Evolutionary conservation across 2,113 vertebrate species (phyloP).

Genomic region (Sceloporus undulatus): DNA sequence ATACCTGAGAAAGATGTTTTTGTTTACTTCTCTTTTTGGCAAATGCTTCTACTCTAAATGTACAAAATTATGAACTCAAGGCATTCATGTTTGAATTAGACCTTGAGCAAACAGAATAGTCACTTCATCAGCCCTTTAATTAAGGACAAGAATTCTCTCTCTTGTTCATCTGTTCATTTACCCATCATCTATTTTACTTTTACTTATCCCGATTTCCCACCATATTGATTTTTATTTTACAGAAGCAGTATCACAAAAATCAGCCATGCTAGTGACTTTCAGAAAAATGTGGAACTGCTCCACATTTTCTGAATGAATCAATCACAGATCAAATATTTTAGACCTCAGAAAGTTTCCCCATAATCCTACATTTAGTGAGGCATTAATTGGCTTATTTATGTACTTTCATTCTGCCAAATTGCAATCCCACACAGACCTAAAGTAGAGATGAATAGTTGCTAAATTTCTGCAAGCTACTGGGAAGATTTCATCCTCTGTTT

Average conservation of each 20-base stretch:
- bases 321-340: conserved; percentile 20
- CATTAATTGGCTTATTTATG: conserved; percentile 22
- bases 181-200: background rate
- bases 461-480: background rate
- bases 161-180: background rate
- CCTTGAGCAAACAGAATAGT: conserved; percentile 30
- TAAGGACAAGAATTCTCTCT: background rate
- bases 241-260: background rate
- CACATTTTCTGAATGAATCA: too few relatives aligned
- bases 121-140: background rate
- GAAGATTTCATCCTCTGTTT: background rate
- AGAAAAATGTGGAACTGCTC: background rate
- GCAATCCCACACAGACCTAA: background rate
- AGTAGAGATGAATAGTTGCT: background rate
- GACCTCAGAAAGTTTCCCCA: background rate
- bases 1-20: background rate
- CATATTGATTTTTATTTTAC: background rate
- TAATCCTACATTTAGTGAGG: background rate
- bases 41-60: background rate
- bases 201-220: background rate
- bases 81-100: background rate
- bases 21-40: too few relatives aligned
- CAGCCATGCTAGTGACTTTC: background rate
- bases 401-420: conserved; percentile 29
- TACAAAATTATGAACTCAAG: background rate